Base-by-base conservation (phyloP, 2,888 invertebrate species). In the Sminthurides aquaticus region DNA sequence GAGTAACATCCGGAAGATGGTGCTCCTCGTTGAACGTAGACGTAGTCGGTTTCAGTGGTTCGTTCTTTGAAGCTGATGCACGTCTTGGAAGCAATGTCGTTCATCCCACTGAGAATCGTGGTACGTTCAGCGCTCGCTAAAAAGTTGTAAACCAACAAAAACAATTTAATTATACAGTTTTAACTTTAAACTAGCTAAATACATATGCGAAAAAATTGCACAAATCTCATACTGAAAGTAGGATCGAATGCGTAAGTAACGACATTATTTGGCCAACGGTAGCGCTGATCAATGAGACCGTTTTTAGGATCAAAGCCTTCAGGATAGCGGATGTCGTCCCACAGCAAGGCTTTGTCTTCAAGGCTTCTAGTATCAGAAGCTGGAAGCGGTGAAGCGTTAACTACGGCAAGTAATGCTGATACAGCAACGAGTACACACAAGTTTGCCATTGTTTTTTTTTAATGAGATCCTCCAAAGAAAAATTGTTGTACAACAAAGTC, bases 111-210 rank as follows among this genome's bases (percentile, higher is more conserved):
- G 1, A 52, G 5, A 3, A 68, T 26, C 0, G 60, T n/a, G 20
- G 34, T 28, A 2, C 66, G 49, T 43, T 68, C 68, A 24, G 29
- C 57, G 8, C 15, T 15, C 27, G 49, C 66, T 59, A n/a, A 3
- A 56, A 29, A 43, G 18, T 43, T 66, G 28, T 1, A 54, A 34
- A 15, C 43, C 8, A 11, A 43, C 18, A 43, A 43, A 43, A 43
- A 8, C 18, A 43, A 43, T 18, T 11, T 18, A 43, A 43, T 43
- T 18, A 43, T 43, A 43, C 18, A 43, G 18, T 43, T 43, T 18
- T 43, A 43, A 8, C 18, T 43, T 25, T n/a, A 1, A 24, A 24
- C 80, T 71, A n/a, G n/a, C n/a, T n/a, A n/a, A n/a, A n/a, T n/a
- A n/a, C n/a, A n/a, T n/a, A n/a, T n/a, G n/a, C n/a, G n/a, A n/a